Conservation (phyloP, 2,888 invertebrate species). For the Plebejus melissa region DNA sequence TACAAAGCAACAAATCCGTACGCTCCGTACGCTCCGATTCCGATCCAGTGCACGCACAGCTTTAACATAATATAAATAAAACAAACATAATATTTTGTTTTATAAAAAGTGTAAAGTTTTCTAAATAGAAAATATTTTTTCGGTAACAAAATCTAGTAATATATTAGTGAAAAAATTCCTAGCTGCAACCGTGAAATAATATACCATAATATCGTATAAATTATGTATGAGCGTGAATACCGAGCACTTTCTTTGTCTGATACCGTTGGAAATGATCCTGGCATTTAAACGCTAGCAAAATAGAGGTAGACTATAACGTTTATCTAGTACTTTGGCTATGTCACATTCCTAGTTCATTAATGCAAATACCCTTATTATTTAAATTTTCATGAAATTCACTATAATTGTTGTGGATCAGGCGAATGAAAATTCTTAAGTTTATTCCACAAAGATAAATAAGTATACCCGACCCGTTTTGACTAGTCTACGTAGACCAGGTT, state of each 20-base stretch:
- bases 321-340: conserved; percentile 17
- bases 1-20: no score
- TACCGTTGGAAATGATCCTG: conserved; percentile 35
- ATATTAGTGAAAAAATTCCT: conserved; percentile 21
- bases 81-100: background rate
- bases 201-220: conserved; percentile 50
- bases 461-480: background rate
- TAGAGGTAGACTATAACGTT: conserved; percentile 20
- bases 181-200: conserved; percentile 46
- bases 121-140: background rate
- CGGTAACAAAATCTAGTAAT: conserved; percentile 2
- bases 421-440: background rate
- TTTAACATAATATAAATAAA: background rate
- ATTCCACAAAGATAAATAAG: background rate
- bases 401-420: conserved; percentile 2
- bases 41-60: no score
- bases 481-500: no score
- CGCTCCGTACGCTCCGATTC: no score
- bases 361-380: conserved; percentile 15
- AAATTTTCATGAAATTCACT: background rate
- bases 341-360: conserved; percentile 4
- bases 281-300: conserved; percentile 34
- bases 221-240: conserved; percentile 48
- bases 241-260: conserved; percentile 37
- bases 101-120: background rate